Evolutionary conservation across 2,888 invertebrate genomes (phyloP).

Genomic region (Epistrophe grossulariae): DNA sequence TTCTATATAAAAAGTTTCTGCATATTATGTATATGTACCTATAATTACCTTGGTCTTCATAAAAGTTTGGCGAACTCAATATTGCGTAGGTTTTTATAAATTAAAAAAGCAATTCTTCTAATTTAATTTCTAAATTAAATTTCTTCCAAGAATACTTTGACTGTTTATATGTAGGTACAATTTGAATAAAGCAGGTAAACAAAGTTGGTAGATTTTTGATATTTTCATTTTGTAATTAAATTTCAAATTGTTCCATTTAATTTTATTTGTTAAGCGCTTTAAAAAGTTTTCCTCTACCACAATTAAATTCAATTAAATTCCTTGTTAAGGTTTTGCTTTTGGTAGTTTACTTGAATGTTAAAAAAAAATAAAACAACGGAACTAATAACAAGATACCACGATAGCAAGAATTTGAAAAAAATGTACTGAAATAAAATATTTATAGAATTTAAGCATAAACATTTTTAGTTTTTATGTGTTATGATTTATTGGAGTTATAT

Average conservation of each 20-base stretch:
- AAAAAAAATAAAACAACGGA: background rate
- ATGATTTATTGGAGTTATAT: background rate
- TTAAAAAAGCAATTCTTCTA: background rate
- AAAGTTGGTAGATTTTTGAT: background rate
- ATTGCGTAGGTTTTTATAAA: background rate
- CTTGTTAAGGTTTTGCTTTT: background rate
- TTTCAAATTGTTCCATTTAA: conserved; percentile 18
- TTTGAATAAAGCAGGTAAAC: background rate
- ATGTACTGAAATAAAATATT: background rate
- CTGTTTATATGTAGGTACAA: too few relatives aligned
- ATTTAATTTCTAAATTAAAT: background rate
- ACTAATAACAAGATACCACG: background rate
- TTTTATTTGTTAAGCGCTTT: background rate
- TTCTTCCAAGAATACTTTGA: background rate
- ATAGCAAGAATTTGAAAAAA: background rate
- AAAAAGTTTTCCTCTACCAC: background rate
- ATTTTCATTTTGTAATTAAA: conserved; percentile 2
- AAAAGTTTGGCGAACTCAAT: background rate
- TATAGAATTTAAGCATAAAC: background rate
- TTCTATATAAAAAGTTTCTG: too few relatives aligned
- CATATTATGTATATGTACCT: too few relatives aligned
- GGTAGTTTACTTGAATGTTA: background rate
- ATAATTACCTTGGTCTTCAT: background rate
- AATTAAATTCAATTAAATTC: conserved; percentile 12
- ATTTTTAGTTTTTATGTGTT: background rate